Percentiles rank a stretch among this genome's conserved stretches.
These are phyloP conservation scores for Spodoptera picta DNA, from an alignment of 2,888 invertebrate species.

Conservation along the genomic window DNA sequence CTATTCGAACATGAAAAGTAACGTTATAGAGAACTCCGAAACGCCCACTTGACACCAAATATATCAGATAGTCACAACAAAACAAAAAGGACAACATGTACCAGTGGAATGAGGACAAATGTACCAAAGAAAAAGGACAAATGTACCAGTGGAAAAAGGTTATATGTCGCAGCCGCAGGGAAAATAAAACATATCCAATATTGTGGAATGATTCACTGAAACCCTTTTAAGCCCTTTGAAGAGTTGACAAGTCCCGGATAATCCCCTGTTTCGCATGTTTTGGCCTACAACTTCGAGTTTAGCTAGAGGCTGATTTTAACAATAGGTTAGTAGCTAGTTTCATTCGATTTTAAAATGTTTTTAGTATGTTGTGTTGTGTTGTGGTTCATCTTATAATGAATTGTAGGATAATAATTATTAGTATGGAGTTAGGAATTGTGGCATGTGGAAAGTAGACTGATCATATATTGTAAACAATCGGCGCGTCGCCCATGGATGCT, in stretches of 20 bases:
- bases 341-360: conserved; percentile 1
- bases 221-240: conserved; percentile 51
- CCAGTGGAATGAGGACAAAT: too few species aligned
- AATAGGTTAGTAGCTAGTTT: conserved; percentile 2
- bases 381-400: neutral
- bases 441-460: too few species aligned
- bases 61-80: too few species aligned
- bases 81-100: too few species aligned
- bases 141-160: conserved; percentile 9
- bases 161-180: conserved; percentile 30
- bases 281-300: conserved; percentile 10
- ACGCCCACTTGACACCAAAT: too few species aligned
- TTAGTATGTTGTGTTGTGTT: neutral
- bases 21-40: too few species aligned
- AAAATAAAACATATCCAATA: conserved; percentile 38
- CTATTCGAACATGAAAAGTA: too few species aligned
- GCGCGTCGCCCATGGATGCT: too few species aligned
- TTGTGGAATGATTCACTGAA: conserved; percentile 41
- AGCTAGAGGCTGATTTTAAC: conserved; percentile 17
- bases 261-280: conserved; percentile 36
- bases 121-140: conserved; percentile 10
- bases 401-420: too few species aligned
- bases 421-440: too few species aligned
- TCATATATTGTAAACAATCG: too few species aligned
- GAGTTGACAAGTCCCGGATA: conserved; percentile 48